Evolutionary conservation across 2,113 vertebrate genomes (phyloP).

Genomic region (Solea solea): DNA sequence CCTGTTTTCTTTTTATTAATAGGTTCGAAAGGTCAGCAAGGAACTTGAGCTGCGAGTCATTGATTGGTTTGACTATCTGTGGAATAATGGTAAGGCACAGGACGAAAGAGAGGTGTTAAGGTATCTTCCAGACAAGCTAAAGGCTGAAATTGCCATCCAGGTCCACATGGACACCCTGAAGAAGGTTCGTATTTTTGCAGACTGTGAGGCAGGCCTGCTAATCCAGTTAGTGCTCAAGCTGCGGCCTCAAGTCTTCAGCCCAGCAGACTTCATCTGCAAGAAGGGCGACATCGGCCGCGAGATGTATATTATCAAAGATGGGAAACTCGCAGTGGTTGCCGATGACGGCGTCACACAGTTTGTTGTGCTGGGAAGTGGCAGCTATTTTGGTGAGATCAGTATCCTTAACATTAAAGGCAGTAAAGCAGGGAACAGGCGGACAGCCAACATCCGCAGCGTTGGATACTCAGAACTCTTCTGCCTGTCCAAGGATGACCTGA

Average conservation of each 20-base stretch:
- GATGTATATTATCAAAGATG: conserved; percentile 99
- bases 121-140: conserved; percentile 96
- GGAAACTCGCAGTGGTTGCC: conserved; percentile 94
- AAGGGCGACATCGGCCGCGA: conserved; percentile 98
- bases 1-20: not conserved
- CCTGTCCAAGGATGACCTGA: conserved; percentile 95
- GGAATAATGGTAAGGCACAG: conserved; percentile 96
- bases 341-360: conserved; percentile 96
- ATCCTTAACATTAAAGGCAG: conserved; percentile 98
- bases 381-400: conserved; percentile 97
- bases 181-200: conserved; percentile 96
- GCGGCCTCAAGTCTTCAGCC: conserved; percentile 93
- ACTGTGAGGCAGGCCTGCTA: conserved; percentile 95
- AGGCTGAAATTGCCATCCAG: conserved; percentile 95
- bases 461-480: conserved; percentile 97
- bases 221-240: conserved; percentile 95
- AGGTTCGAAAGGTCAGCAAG: conserved; percentile 93
- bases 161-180: conserved; percentile 95
- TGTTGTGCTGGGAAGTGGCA: conserved; percentile 94
- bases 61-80: conserved; percentile 97
- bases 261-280: conserved; percentile 96
- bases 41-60: conserved; percentile 95
- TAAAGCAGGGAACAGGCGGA: conserved; percentile 95
- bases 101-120: conserved; percentile 93
- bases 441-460: conserved; percentile 96